phyloP scores from a whole-genome alignment of 2,888 invertebrate genomes.

The Papilio gigon region DNA sequence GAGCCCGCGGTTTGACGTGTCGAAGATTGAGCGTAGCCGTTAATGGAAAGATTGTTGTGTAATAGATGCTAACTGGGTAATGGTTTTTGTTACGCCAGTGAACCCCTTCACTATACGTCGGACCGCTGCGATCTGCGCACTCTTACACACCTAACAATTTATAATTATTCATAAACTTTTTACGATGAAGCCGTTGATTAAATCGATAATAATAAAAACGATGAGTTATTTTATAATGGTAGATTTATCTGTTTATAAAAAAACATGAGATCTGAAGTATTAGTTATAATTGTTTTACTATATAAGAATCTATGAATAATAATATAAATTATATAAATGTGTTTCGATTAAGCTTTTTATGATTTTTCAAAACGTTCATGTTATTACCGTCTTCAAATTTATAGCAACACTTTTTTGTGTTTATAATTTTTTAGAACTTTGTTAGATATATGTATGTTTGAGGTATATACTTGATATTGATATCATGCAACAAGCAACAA shows the following conservation, averaged over 20 bases:
- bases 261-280: neutral
- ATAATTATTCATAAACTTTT: neutral
- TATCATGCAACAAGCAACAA: neutral
- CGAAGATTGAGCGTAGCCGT: slow-evolving; percentile 51
- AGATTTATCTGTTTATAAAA: neutral
- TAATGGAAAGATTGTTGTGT: slow-evolving; percentile 74
- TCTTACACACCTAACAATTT: neutral
- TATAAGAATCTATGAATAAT: neutral
- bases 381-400: neutral
- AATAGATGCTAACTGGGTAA: slow-evolving; percentile 75
- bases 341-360: neutral
- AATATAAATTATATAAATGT: neutral
- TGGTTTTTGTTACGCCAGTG: slow-evolving; percentile 66
- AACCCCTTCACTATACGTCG: slow-evolving; percentile 58
- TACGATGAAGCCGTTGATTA: no score
- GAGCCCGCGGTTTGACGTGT: neutral
- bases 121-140: slow-evolving; percentile 40
- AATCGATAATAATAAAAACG: neutral
- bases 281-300: neutral
- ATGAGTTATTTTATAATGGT: neutral
- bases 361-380: neutral
- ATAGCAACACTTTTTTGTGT: no score
- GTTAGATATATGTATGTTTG: no score
- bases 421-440: no score
- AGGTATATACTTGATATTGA: no score